Evolutionary conservation across 1,140 invertebrate genomes (phyloP), one percentile per base, ranked within the genome.

Genomic region (Luehdorfia chinensis): DNA sequence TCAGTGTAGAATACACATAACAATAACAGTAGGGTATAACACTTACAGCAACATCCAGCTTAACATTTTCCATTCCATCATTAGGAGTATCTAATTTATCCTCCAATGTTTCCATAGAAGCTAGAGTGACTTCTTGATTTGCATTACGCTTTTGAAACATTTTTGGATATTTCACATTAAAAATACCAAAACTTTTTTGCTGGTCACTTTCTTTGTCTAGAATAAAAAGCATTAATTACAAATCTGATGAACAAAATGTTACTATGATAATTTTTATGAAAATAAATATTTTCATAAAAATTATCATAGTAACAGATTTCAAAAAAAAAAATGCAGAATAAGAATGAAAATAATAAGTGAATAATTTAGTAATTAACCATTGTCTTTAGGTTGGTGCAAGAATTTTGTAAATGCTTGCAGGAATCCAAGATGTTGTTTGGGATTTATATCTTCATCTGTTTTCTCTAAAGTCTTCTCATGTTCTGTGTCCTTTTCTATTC

Each of bases 51-150:
- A 80, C 61, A 57, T 89, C 90, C 28, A 93, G 67, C 63, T 92
- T 90, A 2, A 94, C 88, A 56, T 88, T 92, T 66, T 93, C 92
- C 89, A 93, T 89, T 1, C 91, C 91, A 62, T 93, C 91, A 67
- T 91, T 90, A 34, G 71, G 79, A 9, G 75, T 69, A 16, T 89
- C 86, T 7, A 88, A 72, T 50, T 83, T 88, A 57, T 93, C 91
- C 66, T 94, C 92, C 2, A 94, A 79, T 0, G 93, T 94, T 67
- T 94, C 94, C 87, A 93, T 91, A 1, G 93, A 94, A 0, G 94
- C 93, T 36, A 95, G 85, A 28, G 92, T 91, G 1, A 92, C 93
- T 59, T 90, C 90, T 6, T 75, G 74, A 48, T 78, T 61, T 37
- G 72, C 48, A 21, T 65, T 55, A 13, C 48, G 45, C 43, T 71